These are phyloP conservation scores for Campylorhamphus procurvoides DNA, from an alignment of 2,113 vertebrate genomes.

Conservation along the genomic window DNA sequence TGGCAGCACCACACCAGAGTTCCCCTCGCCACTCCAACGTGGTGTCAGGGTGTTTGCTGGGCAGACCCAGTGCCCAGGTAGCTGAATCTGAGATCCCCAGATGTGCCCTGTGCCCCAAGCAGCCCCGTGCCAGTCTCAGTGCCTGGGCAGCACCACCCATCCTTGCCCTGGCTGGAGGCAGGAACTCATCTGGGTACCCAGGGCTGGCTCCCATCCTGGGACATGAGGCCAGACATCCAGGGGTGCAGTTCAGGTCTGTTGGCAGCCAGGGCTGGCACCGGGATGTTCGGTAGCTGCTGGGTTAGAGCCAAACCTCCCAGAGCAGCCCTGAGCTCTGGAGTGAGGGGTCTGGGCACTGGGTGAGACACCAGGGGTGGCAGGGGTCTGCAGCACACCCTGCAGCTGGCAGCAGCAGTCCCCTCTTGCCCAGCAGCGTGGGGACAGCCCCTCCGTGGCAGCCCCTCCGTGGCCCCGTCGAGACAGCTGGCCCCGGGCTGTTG, in stretches of 20 bases:
- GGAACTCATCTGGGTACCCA: background rate
- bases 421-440: fast-evolving
- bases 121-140: no score
- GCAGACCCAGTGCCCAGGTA: background rate
- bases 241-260: background rate
- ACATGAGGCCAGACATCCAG: background rate
- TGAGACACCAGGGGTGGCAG: background rate
- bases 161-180: background rate
- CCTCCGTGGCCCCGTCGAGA: background rate
- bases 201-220: background rate
- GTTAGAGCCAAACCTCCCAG: background rate
- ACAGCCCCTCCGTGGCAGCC: background rate
- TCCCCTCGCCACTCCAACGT: fast-evolving
- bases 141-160: fast-evolving
- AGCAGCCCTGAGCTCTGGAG: background rate
- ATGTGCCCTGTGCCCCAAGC: fast-evolving
- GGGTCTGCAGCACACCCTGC: background rate
- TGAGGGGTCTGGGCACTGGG: background rate
- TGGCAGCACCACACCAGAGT: fast-evolving
- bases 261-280: background rate
- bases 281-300: background rate
- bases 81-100: background rate
- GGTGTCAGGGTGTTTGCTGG: background rate
- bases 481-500: background rate
- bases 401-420: background rate